Evolutionary conservation across 2,113 vertebrate species (phyloP).

Genomic region (Bubo bubo): DNA sequence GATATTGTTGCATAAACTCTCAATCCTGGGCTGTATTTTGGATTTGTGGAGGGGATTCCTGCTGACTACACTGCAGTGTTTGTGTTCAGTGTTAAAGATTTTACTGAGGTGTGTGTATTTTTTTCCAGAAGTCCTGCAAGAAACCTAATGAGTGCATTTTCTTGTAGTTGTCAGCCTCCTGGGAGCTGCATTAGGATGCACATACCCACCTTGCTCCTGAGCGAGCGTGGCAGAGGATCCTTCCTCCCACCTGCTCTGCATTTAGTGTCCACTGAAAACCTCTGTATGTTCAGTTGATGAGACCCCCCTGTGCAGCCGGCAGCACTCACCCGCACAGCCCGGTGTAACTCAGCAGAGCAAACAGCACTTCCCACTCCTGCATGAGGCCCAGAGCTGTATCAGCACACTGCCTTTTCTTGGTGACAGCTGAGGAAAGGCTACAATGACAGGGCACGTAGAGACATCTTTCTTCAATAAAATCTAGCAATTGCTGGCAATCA

Average conservation of each 20-base stretch:
- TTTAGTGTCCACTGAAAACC: background rate
- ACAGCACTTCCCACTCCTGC: fast-evolving
- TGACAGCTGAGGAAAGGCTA: background rate
- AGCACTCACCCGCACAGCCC: background rate
- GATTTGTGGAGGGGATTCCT: background rate
- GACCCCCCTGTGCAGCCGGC: background rate
- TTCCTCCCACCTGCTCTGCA: background rate
- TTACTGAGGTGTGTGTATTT: background rate
- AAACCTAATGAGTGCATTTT: background rate
- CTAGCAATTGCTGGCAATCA: background rate
- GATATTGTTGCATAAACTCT: background rate
- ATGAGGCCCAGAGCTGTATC: background rate
- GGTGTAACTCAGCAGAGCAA: background rate
- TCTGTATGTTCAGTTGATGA: background rate
- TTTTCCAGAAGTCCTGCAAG: background rate
- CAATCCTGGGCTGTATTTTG: background rate
- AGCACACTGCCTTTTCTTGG: background rate
- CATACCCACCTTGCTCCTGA: background rate
- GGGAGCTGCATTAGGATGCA: background rate
- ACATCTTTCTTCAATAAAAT: background rate
- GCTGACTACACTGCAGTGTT: background rate
- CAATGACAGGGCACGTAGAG: fast-evolving
- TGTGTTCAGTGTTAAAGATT: background rate
- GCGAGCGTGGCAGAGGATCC: fast-evolving
- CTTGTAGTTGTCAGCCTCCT: background rate